phyloP scores from a whole-genome alignment of 2,797 vertebrate species.

The Tinamus major region DNA sequence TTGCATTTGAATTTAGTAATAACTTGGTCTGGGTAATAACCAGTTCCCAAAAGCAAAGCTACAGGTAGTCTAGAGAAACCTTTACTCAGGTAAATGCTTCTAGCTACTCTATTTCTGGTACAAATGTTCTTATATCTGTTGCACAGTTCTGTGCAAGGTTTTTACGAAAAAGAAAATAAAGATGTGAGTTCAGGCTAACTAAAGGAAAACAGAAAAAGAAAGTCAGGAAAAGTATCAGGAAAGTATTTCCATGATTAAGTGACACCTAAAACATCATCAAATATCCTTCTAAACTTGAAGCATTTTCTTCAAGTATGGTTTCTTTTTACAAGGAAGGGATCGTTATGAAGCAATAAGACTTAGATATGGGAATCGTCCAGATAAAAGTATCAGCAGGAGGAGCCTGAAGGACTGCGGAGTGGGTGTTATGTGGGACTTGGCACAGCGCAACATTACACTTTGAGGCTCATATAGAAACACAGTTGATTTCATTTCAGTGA shows the following conservation, averaged over 20 bases:
- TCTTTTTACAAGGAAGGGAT: not conserved
- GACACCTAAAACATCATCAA: not conserved
- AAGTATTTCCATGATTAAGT: not conserved
- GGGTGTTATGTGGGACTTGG: not conserved
- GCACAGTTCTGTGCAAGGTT: not conserved
- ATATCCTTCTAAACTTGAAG: not conserved
- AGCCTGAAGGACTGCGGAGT: not conserved
- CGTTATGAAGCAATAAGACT: not conserved
- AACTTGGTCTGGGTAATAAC: not conserved
- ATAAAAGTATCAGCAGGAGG: conserved; percentile 2
- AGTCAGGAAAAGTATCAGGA: not conserved
- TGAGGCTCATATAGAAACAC: not conserved
- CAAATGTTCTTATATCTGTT: not conserved
- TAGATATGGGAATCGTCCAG: not conserved
- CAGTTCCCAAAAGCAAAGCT: conserved; percentile 5
- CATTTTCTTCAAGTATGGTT: not conserved
- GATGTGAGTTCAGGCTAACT: not conserved
- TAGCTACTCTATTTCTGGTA: conserved; percentile 1
- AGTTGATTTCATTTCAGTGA: not conserved
- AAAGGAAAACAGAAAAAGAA: not conserved
- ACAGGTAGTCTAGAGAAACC: not conserved
- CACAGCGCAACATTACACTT: not conserved
- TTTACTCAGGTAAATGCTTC: not conserved
- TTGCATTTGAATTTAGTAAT: not conserved
- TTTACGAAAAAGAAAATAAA: not conserved